phyloP scores from a whole-genome alignment of 2,797 vertebrate genomes.

The Lophotriccus pileatus region DNA sequence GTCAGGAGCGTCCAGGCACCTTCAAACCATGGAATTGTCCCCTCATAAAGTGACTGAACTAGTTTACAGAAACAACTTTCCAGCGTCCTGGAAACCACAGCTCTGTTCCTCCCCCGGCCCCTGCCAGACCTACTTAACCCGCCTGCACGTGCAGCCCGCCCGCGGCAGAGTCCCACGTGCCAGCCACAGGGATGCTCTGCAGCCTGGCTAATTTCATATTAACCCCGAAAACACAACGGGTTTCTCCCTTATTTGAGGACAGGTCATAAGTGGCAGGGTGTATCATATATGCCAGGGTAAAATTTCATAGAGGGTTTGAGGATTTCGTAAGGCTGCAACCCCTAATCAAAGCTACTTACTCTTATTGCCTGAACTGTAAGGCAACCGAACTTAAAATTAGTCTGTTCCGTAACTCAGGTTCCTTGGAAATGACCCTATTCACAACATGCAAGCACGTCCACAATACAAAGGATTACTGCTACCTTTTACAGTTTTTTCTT shows the following conservation, averaged over 20 bases:
- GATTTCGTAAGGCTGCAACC: neutral
- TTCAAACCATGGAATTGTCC: accelerated
- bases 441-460: neutral
- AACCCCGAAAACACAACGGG: neutral
- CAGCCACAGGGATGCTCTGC: neutral
- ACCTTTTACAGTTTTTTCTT: neutral
- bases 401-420: neutral
- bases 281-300: neutral
- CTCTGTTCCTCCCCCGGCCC: neutral
- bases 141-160: neutral
- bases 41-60: neutral
- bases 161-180: neutral
- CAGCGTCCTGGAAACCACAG: neutral
- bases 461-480: neutral
- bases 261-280: neutral
- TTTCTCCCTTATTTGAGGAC: neutral
- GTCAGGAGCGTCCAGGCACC: neutral
- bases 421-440: neutral
- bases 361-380: neutral
- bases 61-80: neutral
- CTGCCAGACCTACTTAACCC: constrained; percentile 9
- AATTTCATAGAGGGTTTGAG: neutral
- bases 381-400: neutral
- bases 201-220: neutral
- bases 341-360: neutral